These are phyloP conservation scores for Tryphoninae sp. DNA, from an alignment of 2,888 invertebrate species.

Conservation along the genomic window DNA sequence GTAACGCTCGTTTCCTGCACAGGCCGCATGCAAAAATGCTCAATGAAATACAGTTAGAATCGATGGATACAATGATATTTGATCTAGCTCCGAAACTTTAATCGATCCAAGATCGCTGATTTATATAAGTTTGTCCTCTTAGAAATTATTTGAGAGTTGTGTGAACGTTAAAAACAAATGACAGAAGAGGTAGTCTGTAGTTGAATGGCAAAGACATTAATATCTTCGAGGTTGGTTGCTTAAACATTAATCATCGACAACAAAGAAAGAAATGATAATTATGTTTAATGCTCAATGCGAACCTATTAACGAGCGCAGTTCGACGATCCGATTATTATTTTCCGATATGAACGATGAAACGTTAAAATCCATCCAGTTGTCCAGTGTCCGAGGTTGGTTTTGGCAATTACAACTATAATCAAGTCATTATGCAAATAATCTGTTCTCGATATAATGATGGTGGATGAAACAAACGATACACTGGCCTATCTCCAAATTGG, in stretches of 20 bases:
- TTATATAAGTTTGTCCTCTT: neutral
- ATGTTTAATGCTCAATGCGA: conserved; percentile 30
- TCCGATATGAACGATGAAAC: neutral
- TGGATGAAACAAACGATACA: conserved; percentile 11
- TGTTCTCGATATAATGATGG: neutral
- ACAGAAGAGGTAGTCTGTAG: conserved; percentile 50
- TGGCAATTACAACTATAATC: neutral
- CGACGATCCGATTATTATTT: conserved; percentile 1
- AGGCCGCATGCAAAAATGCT: conserved; percentile 69
- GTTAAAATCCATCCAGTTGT: neutral
- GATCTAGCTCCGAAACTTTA: conserved; percentile 12
- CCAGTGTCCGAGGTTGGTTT: neutral
- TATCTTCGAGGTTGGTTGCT: neutral
- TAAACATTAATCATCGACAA: conserved; percentile 16
- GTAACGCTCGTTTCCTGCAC: conserved; percentile 62
- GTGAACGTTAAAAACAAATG: conserved; percentile 27
- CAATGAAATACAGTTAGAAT: conserved; percentile 53
- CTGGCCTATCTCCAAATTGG: neutral
- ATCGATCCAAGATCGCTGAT: conserved; percentile 29
- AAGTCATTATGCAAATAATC: neutral
- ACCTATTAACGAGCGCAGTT: neutral
- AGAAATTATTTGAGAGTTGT: neutral
- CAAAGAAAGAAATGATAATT: conserved; percentile 29
- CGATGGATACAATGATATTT: conserved; percentile 24
- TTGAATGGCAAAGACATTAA: conserved; percentile 1